Percentiles rank a stretch among this genome's conserved stretches.
Conservation (phyloP, 1,140 invertebrate genomes). For the Laupala kohalensis region DNA sequence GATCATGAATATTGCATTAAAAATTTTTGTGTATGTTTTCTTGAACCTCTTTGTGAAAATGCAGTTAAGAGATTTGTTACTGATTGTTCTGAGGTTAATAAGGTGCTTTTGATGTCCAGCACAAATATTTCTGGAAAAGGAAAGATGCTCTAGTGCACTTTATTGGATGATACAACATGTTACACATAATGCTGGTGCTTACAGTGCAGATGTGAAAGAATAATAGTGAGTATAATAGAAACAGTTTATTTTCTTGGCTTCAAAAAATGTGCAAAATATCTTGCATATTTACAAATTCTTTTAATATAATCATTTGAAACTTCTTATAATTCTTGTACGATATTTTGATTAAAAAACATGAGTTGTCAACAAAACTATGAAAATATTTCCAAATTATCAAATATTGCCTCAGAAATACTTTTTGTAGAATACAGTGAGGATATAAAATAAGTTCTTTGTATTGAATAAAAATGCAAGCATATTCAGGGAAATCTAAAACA, state of each 20-base stretch:
- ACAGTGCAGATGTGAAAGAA: background rate
- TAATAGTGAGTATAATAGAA: background rate
- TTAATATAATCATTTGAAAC: background rate
- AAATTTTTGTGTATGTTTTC: no score
- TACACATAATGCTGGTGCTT: background rate
- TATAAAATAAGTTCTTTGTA: background rate
- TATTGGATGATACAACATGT: background rate
- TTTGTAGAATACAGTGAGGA: background rate
- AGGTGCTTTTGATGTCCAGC: background rate
- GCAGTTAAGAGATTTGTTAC: no score
- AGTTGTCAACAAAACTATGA: background rate
- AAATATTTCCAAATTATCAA: background rate
- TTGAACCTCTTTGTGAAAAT: no score
- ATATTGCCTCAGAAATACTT: background rate
- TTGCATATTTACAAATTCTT: background rate
- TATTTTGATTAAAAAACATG: background rate
- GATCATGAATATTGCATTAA: no score
- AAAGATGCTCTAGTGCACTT: background rate
- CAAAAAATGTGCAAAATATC: background rate
- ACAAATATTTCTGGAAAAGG: background rate
- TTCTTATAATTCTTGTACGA: background rate
- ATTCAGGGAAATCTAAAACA: background rate
- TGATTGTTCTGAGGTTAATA: background rate
- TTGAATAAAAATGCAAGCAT: background rate
- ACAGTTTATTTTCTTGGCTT: background rate